Base-by-base conservation (phyloP, 2,797 vertebrate genomes). In the Cuniculus paca region DNA sequence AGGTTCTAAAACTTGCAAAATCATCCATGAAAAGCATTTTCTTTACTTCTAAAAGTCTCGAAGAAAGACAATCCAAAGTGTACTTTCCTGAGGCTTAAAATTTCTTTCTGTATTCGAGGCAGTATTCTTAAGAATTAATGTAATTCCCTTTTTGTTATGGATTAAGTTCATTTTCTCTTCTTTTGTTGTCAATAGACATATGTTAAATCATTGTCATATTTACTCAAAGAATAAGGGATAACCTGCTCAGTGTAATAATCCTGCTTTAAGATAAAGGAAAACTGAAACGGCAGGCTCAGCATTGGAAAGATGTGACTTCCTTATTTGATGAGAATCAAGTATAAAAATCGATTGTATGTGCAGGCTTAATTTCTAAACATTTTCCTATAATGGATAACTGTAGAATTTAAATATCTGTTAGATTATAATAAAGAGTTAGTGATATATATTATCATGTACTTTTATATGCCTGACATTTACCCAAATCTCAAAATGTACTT, bases 221-320 rank as follows among this genome's bases (percentile, higher is more conserved):
- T 97, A 77, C 89, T 97, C 84, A 97, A 93, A 92, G 81, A 97
- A 90, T 88, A 96, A 93, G 19, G 26, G 58, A 61, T 93, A 92
- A 54, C 1, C 2, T 56, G 68, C 88, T 95, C 63, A 88, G 91
- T 87, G 65, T 75, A 75, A 91, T 95, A 95, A 96, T 94, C 45
- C 12, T 90, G 80, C 54, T 83, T 88, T 54, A 90, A 94, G 56
- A 94, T 90, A 85, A 92, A 87, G 52, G 24, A 75, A 96, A 82
- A 68, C 42, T 36, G 31, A 85, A 97, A 81, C 5, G 70, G 16
- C 42, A 83, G 50, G 48, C 68, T 83, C 39, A 31, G 26, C 39
- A 54, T 0, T 92, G 36, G 75, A 90, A 81, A 93, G 31, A 54
- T 79, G 28, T 42, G 36, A 75, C 58, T 95, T 84, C 88, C 75